Conservation (phyloP, 2,113 vertebrate species). For the Calyptommatus sinebrachiatus region DNA sequence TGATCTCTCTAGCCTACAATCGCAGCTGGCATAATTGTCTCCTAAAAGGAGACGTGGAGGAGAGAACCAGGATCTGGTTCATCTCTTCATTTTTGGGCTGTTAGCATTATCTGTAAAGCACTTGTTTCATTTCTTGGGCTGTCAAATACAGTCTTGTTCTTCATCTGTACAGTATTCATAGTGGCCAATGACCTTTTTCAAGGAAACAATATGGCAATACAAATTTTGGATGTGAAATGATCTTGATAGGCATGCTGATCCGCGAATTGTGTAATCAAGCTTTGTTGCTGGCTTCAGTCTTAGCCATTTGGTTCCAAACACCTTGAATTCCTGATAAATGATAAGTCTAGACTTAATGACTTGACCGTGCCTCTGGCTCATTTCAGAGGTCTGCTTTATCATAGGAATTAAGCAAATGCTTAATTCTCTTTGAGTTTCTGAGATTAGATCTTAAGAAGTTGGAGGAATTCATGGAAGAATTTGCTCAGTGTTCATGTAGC, state of each 20-base stretch:
- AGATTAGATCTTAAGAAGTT: conserved; percentile 15
- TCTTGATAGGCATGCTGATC: conserved; percentile 33
- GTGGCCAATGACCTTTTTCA: conserved; percentile 50
- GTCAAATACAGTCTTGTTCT: neutral
- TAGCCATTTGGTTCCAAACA: conserved; percentile 38
- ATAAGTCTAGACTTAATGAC: conserved; percentile 34
- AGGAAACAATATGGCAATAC: conserved; percentile 45
- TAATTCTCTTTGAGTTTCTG: conserved; percentile 24
- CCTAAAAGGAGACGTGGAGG: no score
- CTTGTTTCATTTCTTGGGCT: conserved; percentile 27
- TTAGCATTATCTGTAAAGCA: conserved; percentile 20
- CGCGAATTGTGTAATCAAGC: conserved; percentile 38
- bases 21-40: no score
- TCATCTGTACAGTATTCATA: neutral
- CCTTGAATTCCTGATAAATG: neutral
- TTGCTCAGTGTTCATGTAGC: neutral
- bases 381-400: conserved; percentile 37
- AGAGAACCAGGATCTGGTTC: no score
- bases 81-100: conserved; percentile 43
- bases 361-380: conserved; percentile 13
- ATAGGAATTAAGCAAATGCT: conserved; percentile 8
- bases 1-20: no score
- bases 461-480: conserved; percentile 14
- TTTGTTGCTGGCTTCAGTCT: conserved; percentile 50
- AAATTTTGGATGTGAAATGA: conserved; percentile 54